phyloP scores from a whole-genome alignment of 2,888 invertebrate genomes.

The Allygus modestus region DNA sequence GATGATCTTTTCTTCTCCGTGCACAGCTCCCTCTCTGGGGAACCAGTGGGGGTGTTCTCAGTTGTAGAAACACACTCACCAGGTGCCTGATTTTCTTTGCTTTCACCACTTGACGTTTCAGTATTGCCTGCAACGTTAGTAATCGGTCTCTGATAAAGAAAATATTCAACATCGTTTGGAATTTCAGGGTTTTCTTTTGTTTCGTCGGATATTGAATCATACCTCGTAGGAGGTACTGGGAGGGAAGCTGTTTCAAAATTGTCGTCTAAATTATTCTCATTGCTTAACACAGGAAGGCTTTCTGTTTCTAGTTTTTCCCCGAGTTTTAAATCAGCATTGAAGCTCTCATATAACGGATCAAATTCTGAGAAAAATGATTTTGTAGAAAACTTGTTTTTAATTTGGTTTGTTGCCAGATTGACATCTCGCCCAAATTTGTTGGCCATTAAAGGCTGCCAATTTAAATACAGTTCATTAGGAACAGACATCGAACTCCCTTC shows the following conservation, averaged over 20 bases:
- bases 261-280: conserved; percentile 50
- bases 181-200: conserved; percentile 46
- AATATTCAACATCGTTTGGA: conserved; percentile 66
- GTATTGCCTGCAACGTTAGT: conserved; percentile 22
- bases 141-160: conserved; percentile 67
- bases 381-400: conserved; percentile 59
- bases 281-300: conserved; percentile 46
- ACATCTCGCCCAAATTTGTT: conserved; percentile 63
- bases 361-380: conserved; percentile 83
- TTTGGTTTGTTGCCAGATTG: conserved; percentile 74
- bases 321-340: conserved; percentile 15
- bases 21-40: conserved; percentile 71
- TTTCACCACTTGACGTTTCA: conserved; percentile 40
- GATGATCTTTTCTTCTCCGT: conserved; percentile 61
- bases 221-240: conserved; percentile 69
- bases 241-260: conserved; percentile 62
- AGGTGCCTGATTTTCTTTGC: conserved; percentile 61
- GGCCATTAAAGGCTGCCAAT: conserved; percentile 60
- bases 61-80: conserved; percentile 68
- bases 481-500: conserved; percentile 64
- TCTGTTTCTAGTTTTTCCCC: conserved; percentile 51
- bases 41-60: conserved; percentile 73
- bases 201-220: conserved; percentile 68
- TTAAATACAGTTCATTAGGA: conserved; percentile 68
- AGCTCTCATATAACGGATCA: conserved; percentile 77